Evolutionary conservation across 2,113 vertebrate species (phyloP).

Genomic region (Antechinus flavipes): DNA sequence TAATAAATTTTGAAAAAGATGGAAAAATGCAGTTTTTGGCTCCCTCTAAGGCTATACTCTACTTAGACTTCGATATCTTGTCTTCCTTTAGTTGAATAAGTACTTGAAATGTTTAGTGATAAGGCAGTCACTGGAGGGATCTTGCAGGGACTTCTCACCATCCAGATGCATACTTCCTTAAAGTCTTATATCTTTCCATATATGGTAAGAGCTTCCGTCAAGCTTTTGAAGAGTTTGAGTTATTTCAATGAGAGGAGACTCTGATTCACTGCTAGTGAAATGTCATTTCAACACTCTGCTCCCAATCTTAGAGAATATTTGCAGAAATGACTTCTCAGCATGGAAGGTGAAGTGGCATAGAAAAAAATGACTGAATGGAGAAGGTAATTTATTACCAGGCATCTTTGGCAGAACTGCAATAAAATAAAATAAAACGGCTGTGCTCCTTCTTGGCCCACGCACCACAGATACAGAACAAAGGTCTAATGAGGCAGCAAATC

Average conservation of each 20-base stretch:
- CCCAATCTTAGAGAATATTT: conserved; percentile 49
- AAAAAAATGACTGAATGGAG: conserved; percentile 37
- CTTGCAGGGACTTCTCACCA: background rate
- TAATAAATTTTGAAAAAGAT: background rate
- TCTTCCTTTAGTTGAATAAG: conserved; percentile 31
- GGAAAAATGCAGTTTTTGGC: background rate
- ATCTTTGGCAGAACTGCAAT: conserved; percentile 7
- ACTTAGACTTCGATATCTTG: conserved; percentile 29
- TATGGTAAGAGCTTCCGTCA: background rate
- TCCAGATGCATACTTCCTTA: conserved; percentile 2
- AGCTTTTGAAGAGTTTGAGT: conserved; percentile 15
- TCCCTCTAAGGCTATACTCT: background rate
- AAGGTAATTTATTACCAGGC: conserved; percentile 45
- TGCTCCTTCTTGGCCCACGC: background rate
- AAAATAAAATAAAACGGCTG: background rate
- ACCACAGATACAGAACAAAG: background rate
- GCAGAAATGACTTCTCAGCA: conserved; percentile 64
- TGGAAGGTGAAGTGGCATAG: conserved; percentile 53
- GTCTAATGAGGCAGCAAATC: background rate
- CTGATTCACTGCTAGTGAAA: conserved; percentile 60
- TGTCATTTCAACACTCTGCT: conserved; percentile 58
- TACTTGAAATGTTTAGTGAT: background rate
- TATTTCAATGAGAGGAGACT: conserved; percentile 31
- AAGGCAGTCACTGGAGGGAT: background rate
- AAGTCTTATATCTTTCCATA: background rate